A percentile compares a stretch with the other conserved stretches of the same genome.
Conservation (phyloP, 2,113 vertebrate genomes). For the Benitochromis conjunctus region DNA sequence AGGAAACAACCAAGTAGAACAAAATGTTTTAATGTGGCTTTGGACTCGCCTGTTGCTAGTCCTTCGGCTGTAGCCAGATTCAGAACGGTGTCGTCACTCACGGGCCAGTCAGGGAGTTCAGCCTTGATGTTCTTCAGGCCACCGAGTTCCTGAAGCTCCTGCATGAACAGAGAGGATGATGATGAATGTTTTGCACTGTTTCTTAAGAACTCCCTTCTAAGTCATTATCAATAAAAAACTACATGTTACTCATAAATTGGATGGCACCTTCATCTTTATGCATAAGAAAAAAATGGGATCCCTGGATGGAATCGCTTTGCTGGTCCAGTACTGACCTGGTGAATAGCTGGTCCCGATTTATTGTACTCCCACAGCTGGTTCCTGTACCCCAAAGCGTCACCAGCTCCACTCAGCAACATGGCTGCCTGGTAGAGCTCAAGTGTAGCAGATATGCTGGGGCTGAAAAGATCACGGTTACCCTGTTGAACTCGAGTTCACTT, state of each 20-base stretch:
- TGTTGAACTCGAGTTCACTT: not conserved
- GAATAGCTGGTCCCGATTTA: constrained; percentile 76
- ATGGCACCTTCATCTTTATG: not conserved
- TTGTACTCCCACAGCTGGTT: constrained; percentile 81
- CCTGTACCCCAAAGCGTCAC: constrained; percentile 80
- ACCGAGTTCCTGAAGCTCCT: constrained; percentile 76
- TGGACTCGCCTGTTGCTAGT: constrained; percentile 75
- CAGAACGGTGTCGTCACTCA: constrained; percentile 82
- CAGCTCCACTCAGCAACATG: constrained; percentile 81
- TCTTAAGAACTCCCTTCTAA: not conserved
- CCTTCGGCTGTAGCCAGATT: constrained; percentile 81
- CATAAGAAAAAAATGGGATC: not conserved
- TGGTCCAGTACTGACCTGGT: constrained; percentile 52
- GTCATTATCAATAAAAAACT: not conserved
- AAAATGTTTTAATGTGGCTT: not conserved
- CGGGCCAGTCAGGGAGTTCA: constrained; percentile 78
- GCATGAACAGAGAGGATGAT: not conserved
- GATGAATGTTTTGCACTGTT: not conserved
- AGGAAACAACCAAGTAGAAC: not conserved
- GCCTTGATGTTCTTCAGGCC: constrained; percentile 71
- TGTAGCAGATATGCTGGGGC: constrained; percentile 15
- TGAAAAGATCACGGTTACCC: not conserved
- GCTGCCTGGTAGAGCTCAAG: constrained; percentile 72
- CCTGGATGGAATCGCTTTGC: not conserved
- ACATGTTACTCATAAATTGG: not conserved